These are phyloP conservation scores for Trachemys scripta DNA, from an alignment of 2,113 vertebrate species.

Conservation along the genomic window DNA sequence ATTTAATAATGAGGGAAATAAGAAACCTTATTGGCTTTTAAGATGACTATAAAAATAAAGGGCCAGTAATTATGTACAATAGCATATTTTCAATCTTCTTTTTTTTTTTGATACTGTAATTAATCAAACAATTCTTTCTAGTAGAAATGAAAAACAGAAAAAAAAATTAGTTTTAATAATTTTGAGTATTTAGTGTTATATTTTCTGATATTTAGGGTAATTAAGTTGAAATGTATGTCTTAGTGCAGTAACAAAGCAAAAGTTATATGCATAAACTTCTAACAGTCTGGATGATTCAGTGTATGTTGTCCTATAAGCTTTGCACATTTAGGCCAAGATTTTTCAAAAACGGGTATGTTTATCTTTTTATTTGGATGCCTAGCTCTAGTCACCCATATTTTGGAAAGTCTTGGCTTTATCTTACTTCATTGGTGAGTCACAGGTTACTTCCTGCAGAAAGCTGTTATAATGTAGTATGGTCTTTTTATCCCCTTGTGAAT, in stretches of 20 bases:
- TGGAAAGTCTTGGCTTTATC: background rate
- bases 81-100: background rate
- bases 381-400: background rate
- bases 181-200: background rate
- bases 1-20: background rate
- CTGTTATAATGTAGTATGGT: background rate
- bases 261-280: background rate
- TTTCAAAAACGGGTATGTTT: background rate
- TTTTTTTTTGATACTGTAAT: background rate
- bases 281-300: background rate
- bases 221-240: background rate
- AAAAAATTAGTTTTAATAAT: background rate
- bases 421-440: background rate
- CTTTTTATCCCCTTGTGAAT: background rate
- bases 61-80: background rate
- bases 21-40: background rate
- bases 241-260: background rate
- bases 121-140: background rate
- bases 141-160: background rate
- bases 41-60: background rate
- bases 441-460: too few species aligned
- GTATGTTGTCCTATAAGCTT: background rate
- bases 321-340: background rate
- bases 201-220: background rate
- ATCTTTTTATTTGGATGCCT: background rate